Conservation (phyloP, 2,113 vertebrate genomes). For the Rhea americana region DNA sequence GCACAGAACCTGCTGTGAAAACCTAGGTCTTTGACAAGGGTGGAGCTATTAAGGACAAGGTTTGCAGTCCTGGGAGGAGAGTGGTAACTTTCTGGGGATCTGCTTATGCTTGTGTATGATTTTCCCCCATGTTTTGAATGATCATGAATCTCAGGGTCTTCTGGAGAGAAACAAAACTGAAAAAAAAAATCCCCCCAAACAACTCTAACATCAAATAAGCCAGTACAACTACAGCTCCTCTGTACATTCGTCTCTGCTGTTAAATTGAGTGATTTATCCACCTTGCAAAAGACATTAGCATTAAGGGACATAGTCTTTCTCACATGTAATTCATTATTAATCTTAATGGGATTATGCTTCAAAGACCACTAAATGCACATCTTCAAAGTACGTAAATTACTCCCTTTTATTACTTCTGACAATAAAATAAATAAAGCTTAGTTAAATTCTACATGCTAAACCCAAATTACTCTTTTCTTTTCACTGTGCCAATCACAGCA, state of each 20-base stretch:
- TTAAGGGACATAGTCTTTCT: slow-evolving; percentile 60
- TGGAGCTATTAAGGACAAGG: not conserved
- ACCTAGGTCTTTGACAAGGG: not conserved
- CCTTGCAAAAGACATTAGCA: slow-evolving; percentile 53
- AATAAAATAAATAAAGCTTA: slow-evolving; percentile 71
- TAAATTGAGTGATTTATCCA: slow-evolving; percentile 47
- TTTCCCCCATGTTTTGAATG: not conserved
- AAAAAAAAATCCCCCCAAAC: not conserved
- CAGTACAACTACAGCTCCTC: not conserved
- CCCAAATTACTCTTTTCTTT: slow-evolving; percentile 44
- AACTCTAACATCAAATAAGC: not conserved
- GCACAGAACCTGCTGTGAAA: not conserved
- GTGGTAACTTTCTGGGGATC: not conserved
- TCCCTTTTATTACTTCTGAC: slow-evolving; percentile 62
- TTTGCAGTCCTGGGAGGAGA: not conserved
- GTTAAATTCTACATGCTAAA: slow-evolving; percentile 57
- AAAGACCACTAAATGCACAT: slow-evolving; percentile 63
- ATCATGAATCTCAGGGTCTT: not conserved
- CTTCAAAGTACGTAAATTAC: slow-evolving; percentile 62
- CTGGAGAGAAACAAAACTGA: not conserved
- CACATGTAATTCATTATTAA: slow-evolving; percentile 69
- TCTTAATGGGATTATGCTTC: slow-evolving; percentile 70
- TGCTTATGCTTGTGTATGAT: not conserved
- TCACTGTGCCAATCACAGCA: slow-evolving; percentile 26
- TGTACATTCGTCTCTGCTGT: slow-evolving; percentile 1